A percentile compares a stretch with the other conserved stretches of the same genome.
Evolutionary conservation across 1,140 invertebrate species (phyloP).

Genomic region (Meloidogyne exigua): DNA sequence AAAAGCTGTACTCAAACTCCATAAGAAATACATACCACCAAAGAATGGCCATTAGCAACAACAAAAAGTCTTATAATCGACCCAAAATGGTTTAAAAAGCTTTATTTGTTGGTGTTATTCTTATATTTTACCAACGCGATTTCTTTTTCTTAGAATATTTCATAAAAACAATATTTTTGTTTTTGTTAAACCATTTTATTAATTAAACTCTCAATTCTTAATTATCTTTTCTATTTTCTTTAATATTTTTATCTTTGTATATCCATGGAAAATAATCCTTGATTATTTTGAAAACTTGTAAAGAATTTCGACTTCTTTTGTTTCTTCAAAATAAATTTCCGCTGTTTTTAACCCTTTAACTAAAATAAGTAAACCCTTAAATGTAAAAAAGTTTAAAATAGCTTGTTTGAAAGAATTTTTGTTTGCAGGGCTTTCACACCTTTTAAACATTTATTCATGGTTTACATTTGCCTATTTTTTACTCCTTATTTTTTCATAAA

Average conservation of each 20-base stretch:
- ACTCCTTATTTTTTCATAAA: too few relatives aligned
- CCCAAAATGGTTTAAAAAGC: not conserved
- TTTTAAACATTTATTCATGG: not conserved
- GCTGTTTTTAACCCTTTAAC: not conserved
- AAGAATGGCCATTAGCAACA: slow-evolving; percentile 2
- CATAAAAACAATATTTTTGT: too few relatives aligned
- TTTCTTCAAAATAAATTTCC: not conserved
- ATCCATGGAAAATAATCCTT: not conserved
- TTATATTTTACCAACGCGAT: not conserved
- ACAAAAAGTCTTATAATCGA: not conserved
- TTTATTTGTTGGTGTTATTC: not conserved
- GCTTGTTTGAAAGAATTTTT: not conserved
- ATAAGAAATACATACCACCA: not conserved
- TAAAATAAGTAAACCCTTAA: not conserved
- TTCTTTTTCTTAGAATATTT: too few relatives aligned
- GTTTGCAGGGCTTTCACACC: not conserved
- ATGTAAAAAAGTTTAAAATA: not conserved
- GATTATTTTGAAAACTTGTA: too few relatives aligned
- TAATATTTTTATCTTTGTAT: not conserved
- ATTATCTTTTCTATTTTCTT: not conserved
- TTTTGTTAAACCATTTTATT: too few relatives aligned
- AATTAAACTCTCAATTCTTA: not conserved
- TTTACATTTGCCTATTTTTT: too few relatives aligned
- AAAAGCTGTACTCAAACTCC: not conserved
- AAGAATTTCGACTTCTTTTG: not conserved